Evolutionary conservation across 1,140 invertebrate genomes (phyloP).

Genomic region (Drosophila truncata): DNA sequence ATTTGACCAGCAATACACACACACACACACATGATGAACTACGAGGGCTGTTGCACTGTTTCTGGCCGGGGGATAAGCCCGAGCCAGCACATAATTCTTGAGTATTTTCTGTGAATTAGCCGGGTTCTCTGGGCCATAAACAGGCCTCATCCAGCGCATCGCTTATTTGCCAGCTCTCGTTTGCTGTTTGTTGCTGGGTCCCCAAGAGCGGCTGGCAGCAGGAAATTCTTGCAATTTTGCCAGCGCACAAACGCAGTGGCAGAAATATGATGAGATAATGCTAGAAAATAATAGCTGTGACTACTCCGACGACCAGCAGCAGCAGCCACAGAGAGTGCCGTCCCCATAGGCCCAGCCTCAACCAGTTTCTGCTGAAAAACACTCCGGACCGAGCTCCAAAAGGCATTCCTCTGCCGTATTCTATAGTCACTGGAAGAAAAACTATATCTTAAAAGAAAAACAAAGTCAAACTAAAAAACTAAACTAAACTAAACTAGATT

Average conservation of each 20-base stretch:
- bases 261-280: slow-evolving; percentile 73
- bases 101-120: slow-evolving; percentile 74
- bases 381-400: slow-evolving; percentile 15
- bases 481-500: no score
- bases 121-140: slow-evolving; percentile 42
- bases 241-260: slow-evolving; percentile 33
- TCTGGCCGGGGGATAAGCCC: slow-evolving; percentile 25
- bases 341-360: slow-evolving; percentile 44
- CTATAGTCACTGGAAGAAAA: slow-evolving; percentile 17
- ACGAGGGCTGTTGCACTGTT: slow-evolving; percentile 35
- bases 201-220: slow-evolving; percentile 26
- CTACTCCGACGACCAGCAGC: slow-evolving; percentile 38
- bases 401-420: slow-evolving; percentile 14
- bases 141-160: slow-evolving; percentile 25
- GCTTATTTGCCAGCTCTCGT: slow-evolving; percentile 59
- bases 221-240: slow-evolving; percentile 35
- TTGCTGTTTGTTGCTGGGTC: slow-evolving; percentile 7
- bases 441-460: no score
- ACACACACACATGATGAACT: slow-evolving; percentile 77
- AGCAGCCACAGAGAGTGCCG: slow-evolving; percentile 18
- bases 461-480: no score
- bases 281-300: slow-evolving; percentile 61
- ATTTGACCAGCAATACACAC: slow-evolving; percentile 6
- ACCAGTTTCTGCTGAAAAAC: slow-evolving; percentile 25
- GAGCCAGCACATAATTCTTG: slow-evolving; percentile 55